These are phyloP conservation scores for Hassar affinis DNA, from an alignment of 2,113 vertebrate genomes.

Conservation along the genomic window DNA sequence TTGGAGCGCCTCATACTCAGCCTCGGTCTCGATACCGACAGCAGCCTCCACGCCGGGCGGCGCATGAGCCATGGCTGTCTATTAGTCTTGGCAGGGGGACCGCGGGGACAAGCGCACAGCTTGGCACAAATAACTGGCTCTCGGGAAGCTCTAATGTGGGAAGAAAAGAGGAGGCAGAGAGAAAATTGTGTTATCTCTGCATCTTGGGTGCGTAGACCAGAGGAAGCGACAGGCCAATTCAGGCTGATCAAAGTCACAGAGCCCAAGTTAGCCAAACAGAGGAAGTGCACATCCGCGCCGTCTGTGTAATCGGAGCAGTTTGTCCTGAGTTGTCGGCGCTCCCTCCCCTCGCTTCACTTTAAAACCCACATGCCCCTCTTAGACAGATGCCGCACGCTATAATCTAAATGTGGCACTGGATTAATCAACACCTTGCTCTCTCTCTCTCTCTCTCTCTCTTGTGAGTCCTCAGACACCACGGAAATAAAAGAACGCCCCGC, in stretches of 20 bases:
- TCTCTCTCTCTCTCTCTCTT: too few species aligned
- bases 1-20: not conserved
- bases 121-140: conserved; percentile 40
- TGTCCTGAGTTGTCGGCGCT: conserved; percentile 16
- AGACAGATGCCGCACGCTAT: conserved; percentile 51
- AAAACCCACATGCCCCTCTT: conserved; percentile 37
- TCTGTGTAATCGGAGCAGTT: conserved; percentile 42
- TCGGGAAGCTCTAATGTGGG: not conserved
- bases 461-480: conserved; percentile 37
- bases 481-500: not conserved
- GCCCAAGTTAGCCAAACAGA: conserved; percentile 4
- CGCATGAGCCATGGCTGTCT: conserved; percentile 32
- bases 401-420: conserved; percentile 60
- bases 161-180: conserved; percentile 17
- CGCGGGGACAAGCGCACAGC: conserved; percentile 20
- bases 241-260: conserved; percentile 2
- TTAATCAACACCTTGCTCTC: conserved; percentile 61
- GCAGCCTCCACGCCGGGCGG: conserved; percentile 50
- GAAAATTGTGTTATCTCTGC: not conserved
- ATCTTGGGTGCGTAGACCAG: not conserved
- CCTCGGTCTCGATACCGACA: conserved; percentile 42
- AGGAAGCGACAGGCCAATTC: conserved; percentile 6
- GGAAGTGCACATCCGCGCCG: conserved; percentile 16
- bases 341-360: conserved; percentile 45
- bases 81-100: conserved; percentile 53